Evolutionary conservation across 2,888 invertebrate genomes (phyloP), one percentile per base, ranked within the genome.

Genomic region (Drosophila percnosoma): DNA sequence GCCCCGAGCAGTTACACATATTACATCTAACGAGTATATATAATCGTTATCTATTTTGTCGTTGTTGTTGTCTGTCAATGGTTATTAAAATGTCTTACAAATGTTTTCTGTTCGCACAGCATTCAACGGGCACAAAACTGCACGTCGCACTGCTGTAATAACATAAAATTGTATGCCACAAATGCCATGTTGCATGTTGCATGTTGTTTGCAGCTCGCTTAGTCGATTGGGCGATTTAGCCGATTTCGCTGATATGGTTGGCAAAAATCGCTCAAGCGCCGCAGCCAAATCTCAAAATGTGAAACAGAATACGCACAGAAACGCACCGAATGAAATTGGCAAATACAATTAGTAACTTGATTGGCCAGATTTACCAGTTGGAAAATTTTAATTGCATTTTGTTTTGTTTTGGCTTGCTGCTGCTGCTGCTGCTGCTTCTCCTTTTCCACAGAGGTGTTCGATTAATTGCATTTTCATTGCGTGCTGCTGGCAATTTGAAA

Each of bases 41-140:
- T 60, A 62, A 69, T 68, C 73, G 65, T 54, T 72, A 59, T 74
- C 80, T 45, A 33, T 75, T 45, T 45, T 2, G 8, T 15, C 69
- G 51, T 59, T 64, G 60, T 45, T 83, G 59, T 75, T 72, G 74
- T 70, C 76, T 84, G 79, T 79, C 79, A 84, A 87, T 84, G 78
- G 85, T 89, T 86, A 86, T 87, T 88, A 87, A 86, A 87, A 87
- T 90, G 90, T 87, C 88, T 90, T 76, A 87, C 87, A 90, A 83
- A 90, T 88, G 90, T 90, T 80, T 74, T 74, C 82, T 86, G 87
- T 79, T 83, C 70, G 72, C 80, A 51, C 49, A 40, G 74, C 75
- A 71, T 73, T 78, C 76, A 70, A 73, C 63, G 54, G 52, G 52
- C 77, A 68, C 29, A 70, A 66, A 78, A 73, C 66, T 67, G 68